Conservation (phyloP, 37 sponge, comb jelly and placozoan species). For the Bolinopsis microptera region DNA sequence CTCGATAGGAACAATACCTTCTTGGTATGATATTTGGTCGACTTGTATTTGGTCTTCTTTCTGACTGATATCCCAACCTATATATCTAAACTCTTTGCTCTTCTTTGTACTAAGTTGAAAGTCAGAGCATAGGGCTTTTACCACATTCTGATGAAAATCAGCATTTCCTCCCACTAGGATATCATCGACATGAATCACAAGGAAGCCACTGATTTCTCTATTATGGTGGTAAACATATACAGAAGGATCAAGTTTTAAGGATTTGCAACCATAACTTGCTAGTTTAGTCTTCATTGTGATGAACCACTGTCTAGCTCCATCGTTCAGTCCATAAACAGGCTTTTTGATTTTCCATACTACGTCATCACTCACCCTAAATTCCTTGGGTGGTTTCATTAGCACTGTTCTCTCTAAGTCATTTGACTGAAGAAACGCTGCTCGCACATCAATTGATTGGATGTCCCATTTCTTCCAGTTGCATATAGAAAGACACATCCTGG, state of each 20-base stretch:
- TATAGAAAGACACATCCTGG: background rate
- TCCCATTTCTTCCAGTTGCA: background rate
- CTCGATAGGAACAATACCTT: background rate
- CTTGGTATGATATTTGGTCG: background rate
- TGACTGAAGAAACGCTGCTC: constrained; percentile 27
- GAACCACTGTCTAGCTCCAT: background rate
- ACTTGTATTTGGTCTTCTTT: background rate
- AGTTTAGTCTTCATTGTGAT: background rate
- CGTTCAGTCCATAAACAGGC: background rate
- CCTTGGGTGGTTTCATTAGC: background rate
- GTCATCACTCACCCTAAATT: background rate
- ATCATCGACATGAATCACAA: background rate
- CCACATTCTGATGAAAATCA: background rate
- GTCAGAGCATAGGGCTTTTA: background rate
- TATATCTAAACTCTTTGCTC: background rate
- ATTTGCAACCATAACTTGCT: background rate
- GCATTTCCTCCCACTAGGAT: background rate
- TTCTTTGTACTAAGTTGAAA: background rate
- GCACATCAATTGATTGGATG: background rate
- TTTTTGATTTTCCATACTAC: background rate
- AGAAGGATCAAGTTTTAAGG: background rate
- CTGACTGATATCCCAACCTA: background rate
- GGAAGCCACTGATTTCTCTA: background rate
- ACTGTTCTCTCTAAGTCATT: background rate
- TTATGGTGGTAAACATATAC: background rate